phyloP scores from a whole-genome alignment of 2,113 vertebrate species.

The Oplegnathus fasciatus region DNA sequence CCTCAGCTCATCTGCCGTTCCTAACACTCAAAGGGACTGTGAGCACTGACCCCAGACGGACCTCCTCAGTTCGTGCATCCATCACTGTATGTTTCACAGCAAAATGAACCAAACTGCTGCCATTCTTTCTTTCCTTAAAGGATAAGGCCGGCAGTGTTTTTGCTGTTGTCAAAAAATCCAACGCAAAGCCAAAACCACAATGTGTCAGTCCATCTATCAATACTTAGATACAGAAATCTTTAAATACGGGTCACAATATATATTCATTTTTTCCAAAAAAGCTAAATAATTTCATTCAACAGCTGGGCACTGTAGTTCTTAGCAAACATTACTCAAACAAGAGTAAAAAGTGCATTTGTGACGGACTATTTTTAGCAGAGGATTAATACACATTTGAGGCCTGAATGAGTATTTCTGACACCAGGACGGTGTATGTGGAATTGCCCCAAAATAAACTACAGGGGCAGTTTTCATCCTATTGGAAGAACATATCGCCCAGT shows the following conservation, averaged over 20 bases:
- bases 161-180: background rate
- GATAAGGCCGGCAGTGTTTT: background rate
- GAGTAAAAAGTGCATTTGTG: background rate
- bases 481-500: background rate
- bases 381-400: background rate
- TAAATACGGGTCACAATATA: background rate
- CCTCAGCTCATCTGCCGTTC: background rate
- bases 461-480: background rate
- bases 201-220: background rate
- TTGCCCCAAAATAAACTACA: background rate
- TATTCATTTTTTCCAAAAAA: background rate
- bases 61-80: background rate
- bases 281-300: background rate
- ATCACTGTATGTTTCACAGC: background rate
- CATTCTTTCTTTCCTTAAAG: background rate
- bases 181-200: background rate
- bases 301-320: background rate
- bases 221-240: background rate
- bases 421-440: background rate
- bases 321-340: background rate
- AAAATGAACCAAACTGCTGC: background rate
- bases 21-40: background rate
- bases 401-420: too few relatives aligned
- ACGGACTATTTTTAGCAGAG: background rate
- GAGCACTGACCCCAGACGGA: background rate